Percentiles rank a stretch among this genome's conserved stretches.
phyloP scores from a whole-genome alignment of 2,113 vertebrate species.

The Okapia johnstoni region DNA sequence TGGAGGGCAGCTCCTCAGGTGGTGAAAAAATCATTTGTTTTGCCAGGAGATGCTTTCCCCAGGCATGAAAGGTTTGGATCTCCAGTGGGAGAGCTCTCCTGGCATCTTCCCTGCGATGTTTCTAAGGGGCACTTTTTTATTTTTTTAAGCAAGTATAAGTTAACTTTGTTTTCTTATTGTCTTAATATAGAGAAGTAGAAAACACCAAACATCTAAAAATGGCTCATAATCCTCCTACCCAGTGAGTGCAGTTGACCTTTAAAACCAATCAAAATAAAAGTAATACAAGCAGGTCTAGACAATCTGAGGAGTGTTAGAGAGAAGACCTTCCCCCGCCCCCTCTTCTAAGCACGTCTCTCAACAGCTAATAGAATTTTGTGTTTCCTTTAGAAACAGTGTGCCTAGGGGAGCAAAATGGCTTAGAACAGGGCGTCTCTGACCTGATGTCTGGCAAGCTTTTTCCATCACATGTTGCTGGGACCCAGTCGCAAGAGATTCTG shows the following conservation, averaged over 20 bases:
- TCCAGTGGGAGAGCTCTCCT: neutral
- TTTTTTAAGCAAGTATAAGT: neutral
- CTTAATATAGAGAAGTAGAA: neutral
- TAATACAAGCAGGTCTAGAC: neutral
- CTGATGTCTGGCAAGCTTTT: neutral
- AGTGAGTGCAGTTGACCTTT: constrained; percentile 34
- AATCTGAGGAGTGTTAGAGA: neutral
- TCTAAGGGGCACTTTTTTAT: neutral
- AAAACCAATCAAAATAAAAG: constrained; percentile 43
- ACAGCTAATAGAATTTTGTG: neutral
- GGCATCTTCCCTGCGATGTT: neutral
- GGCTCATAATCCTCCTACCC: neutral
- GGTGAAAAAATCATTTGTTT: constrained; percentile 46
- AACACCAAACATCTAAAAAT: neutral
- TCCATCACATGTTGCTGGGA: fast-evolving
- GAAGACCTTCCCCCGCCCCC: neutral
- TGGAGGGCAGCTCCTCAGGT: neutral
- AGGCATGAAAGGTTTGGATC: neutral
- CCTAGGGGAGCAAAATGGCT: fast-evolving
- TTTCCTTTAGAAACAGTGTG: neutral
- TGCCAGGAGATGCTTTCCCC: neutral
- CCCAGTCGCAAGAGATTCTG: neutral
- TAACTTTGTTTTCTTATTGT: constrained; percentile 50
- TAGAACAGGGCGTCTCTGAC: neutral
- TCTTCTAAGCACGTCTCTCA: neutral